phyloP scores from a whole-genome alignment of 2,888 invertebrate species.

The Keiferia lycopersicella region DNA sequence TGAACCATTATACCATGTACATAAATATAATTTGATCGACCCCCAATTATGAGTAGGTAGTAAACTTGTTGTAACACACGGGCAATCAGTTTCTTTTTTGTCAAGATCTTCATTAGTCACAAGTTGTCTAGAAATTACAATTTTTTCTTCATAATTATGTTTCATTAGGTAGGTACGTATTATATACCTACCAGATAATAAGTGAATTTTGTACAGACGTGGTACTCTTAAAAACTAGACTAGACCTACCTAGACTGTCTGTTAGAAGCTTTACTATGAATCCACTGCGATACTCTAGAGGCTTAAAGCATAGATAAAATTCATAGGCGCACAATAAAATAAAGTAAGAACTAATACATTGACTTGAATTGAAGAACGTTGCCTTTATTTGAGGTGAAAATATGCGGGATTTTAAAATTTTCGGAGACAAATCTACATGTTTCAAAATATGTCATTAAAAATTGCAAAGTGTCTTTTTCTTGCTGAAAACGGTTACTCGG shows the following conservation, averaged over 20 bases:
- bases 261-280: conserved; percentile 25
- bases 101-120: background rate
- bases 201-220: conserved; percentile 16
- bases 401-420: background rate
- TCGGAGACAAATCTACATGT: background rate
- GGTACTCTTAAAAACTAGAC: conserved; percentile 10
- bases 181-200: conserved; percentile 1
- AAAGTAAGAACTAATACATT: background rate
- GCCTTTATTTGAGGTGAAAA: background rate
- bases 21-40: background rate
- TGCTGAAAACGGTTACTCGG: background rate
- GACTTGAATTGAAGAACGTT: no score
- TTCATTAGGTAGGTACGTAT: background rate
- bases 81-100: background rate
- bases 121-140: conserved; percentile 7
- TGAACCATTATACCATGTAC: background rate
- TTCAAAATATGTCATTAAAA: background rate
- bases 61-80: background rate
- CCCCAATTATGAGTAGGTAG: background rate
- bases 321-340: conserved; percentile 16
- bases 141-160: conserved; percentile 14
- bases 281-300: conserved; percentile 21
- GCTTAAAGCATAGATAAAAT: conserved; percentile 20
- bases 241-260: conserved; percentile 18
- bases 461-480: background rate